phyloP scores from a whole-genome alignment of 2,888 invertebrate genomes.

The Troglohyphantes excavatus region DNA sequence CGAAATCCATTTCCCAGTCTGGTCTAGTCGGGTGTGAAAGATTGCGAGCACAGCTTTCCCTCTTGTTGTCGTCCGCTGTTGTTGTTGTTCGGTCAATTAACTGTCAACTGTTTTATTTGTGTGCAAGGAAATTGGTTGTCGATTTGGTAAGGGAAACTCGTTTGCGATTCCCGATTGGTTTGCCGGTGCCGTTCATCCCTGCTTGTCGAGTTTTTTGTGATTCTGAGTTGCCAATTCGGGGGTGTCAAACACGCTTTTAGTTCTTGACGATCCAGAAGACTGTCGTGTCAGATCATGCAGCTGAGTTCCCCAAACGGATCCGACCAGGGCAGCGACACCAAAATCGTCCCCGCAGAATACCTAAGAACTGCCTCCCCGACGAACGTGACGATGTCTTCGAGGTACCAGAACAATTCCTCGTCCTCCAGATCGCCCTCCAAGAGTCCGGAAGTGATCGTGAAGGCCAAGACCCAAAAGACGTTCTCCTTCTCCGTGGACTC shows the following conservation, averaged over 20 bases:
- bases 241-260: no score
- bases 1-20: conserved; percentile 40
- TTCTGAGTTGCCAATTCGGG: no score
- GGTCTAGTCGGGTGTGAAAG: neutral
- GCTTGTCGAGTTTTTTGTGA: no score
- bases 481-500: conserved; percentile 77
- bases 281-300: conserved; percentile 30
- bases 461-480: conserved; percentile 41
- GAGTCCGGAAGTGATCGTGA: conserved; percentile 58
- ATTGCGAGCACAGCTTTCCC: neutral
- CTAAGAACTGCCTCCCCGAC: conserved; percentile 15
- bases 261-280: neutral
- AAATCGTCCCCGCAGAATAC: neutral
- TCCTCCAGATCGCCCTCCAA: conserved; percentile 64
- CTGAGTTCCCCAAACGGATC: conserved; percentile 53
- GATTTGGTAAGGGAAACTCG: no score
- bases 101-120: neutral
- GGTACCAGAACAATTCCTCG: conserved; percentile 10
- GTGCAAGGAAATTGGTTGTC: no score
- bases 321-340: conserved; percentile 11
- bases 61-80: neutral
- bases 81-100: neutral
- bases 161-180: no score
- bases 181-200: no score
- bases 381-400: conserved; percentile 15